Evolutionary conservation across 2,888 invertebrate species (phyloP), one percentile per base, ranked within the genome.

Genomic region (Argyra leucocephala): DNA sequence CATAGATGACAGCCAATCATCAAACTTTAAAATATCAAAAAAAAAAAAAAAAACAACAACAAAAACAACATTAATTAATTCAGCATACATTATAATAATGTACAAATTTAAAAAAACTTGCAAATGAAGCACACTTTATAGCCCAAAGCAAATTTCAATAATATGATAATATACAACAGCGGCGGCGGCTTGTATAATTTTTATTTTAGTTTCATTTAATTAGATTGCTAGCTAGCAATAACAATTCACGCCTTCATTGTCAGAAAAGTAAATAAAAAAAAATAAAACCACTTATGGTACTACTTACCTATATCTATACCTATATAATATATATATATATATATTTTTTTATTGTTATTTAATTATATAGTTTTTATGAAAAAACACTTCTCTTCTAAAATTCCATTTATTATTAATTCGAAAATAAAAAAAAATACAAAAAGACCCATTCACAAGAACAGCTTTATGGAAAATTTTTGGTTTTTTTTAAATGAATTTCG

Each of bases 121-220:
- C 18, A 48, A 48, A 48, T 48, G 48, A 48, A 48, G 48, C 48
- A 48, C 48, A 48, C 48, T 48, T 48, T 48, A 48, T n/a, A 18
- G 48, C 48, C 15, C 12, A 5, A 48, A 48, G 48, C 48, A 15
- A 10, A 6, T 31, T 31, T 31, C n/a, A n/a, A n/a, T n/a, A 31
- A 31, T 31, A 7, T 31, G 7, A 9, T 48, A 48, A 48, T 31
- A 31, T 31, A 48, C 48, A 18, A 18, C 9, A 48, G n/a, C 48
- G 5, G 18, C 15, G 12, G 9, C 18, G 48, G 9, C 48, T 48
- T 48, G 48, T 48, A 15, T 37, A 48, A 48, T 48, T 48, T 48
- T 48, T 48, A 2, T 48, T 15, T 48, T 5, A 48, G 48, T 48
- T 48, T 31, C 18, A n/a, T 48, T 48, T 48, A 18, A 48, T 48